Evolutionary conservation across 2,113 vertebrate species (phyloP).

Genomic region (Naja naja): DNA sequence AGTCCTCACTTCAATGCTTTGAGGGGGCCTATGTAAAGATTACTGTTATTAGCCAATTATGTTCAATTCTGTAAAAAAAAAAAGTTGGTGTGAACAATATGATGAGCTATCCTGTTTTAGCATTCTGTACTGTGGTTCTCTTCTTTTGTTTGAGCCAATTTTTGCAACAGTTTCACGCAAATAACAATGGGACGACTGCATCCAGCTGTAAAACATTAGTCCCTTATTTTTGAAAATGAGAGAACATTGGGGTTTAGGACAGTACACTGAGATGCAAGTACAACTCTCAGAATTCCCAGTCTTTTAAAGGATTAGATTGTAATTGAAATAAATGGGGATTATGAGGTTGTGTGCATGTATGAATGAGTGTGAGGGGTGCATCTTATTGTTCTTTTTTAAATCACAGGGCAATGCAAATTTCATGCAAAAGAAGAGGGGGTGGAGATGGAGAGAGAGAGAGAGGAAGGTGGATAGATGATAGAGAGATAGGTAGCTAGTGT

Average conservation of each 20-base stretch:
- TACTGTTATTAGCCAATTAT: neutral
- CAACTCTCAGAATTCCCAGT: neutral
- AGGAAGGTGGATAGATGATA: no score
- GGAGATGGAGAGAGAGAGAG: no score
- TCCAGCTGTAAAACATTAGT: neutral
- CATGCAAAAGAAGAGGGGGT: neutral
- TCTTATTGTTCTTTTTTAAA: neutral
- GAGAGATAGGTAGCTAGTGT: no score
- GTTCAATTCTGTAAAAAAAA: neutral
- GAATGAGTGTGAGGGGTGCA: neutral
- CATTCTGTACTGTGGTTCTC: neutral
- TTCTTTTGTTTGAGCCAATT: neutral
- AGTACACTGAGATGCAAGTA: neutral
- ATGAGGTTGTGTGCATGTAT: neutral
- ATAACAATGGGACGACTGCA: neutral
- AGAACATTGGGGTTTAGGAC: neutral
- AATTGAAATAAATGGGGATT: neutral
- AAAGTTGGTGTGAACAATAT: neutral
- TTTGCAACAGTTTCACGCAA: neutral
- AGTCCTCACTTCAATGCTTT: neutral
- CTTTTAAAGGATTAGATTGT: neutral
- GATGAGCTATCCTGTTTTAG: neutral
- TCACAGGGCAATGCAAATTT: neutral
- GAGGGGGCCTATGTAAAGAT: neutral
- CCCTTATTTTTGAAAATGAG: neutral